phyloP scores from a whole-genome alignment of 2,888 invertebrate genomes.

The Idaea biselata region DNA sequence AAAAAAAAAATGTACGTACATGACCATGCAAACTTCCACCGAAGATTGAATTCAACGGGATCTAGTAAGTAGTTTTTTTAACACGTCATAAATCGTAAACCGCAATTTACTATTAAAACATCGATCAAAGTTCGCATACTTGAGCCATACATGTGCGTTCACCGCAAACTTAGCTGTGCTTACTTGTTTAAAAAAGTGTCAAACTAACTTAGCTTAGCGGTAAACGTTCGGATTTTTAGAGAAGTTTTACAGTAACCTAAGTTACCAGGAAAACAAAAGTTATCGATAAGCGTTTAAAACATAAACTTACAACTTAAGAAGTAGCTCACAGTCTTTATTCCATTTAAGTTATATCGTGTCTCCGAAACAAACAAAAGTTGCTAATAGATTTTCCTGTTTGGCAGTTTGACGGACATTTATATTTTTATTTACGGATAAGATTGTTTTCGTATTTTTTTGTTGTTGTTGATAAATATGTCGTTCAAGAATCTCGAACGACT shows the following conservation, averaged over 20 bases:
- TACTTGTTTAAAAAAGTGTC: too few relatives aligned
- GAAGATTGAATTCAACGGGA: too few relatives aligned
- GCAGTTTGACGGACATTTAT: background rate
- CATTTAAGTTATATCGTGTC: background rate
- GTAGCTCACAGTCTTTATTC: background rate
- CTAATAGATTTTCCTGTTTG: background rate
- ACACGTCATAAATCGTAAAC: too few relatives aligned
- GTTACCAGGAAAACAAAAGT: background rate
- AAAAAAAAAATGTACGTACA: too few relatives aligned
- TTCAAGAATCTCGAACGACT: too few relatives aligned
- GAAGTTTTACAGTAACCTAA: background rate
- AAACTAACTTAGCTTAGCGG: too few relatives aligned
- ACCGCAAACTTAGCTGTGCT: too few relatives aligned
- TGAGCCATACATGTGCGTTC: too few relatives aligned
- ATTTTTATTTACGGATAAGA: background rate
- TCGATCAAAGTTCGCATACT: too few relatives aligned
- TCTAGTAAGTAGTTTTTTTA: too few relatives aligned
- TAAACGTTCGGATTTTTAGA: background rate
- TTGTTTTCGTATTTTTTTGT: background rate
- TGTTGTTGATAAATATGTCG: background rate
- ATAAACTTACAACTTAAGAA: background rate
- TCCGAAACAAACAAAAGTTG: background rate
- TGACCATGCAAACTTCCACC: too few relatives aligned
- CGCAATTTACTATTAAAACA: too few relatives aligned
- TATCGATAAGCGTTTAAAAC: background rate